phyloP scores from a whole-genome alignment of 2,888 invertebrate species.

The Euplagia quadripunctaria region DNA sequence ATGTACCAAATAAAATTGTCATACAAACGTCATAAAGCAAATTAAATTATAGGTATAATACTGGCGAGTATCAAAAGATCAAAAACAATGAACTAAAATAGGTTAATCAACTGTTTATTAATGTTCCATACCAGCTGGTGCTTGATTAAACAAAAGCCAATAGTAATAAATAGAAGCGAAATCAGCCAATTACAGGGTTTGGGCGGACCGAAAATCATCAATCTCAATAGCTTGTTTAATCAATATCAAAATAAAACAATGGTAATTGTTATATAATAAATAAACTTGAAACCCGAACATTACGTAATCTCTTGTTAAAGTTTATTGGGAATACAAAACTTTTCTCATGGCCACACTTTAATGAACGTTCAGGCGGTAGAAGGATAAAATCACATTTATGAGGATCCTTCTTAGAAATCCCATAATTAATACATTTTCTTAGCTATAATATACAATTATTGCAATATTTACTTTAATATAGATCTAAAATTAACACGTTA shows the following conservation, averaged over 20 bases:
- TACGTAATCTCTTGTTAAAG: slow-evolving; percentile 31
- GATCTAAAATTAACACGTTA: background rate
- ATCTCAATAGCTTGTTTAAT: slow-evolving; percentile 43
- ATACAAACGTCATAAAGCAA: background rate
- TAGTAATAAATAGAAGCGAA: slow-evolving; percentile 55
- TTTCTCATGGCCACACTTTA: background rate
- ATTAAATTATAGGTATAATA: background rate
- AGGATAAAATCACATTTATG: background rate
- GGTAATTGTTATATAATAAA: slow-evolving; percentile 20
- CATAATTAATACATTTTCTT: background rate
- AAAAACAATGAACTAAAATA: slow-evolving; percentile 27
- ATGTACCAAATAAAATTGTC: background rate
- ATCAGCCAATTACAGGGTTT: slow-evolving; percentile 58
- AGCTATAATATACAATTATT: background rate
- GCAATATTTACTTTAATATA: background rate
- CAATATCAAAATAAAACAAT: slow-evolving; percentile 40
- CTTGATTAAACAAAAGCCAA: slow-evolving; percentile 54
- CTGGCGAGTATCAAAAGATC: slow-evolving; percentile 6
- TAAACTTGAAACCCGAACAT: slow-evolving; percentile 22
- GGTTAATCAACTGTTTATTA: slow-evolving; percentile 39
- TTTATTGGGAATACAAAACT: slow-evolving; percentile 22
- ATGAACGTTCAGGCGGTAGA: background rate
- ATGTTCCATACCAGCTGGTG: slow-evolving; percentile 35
- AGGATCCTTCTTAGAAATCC: background rate
- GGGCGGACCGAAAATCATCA: slow-evolving; percentile 49